Evolutionary conservation across 2,888 invertebrate genomes (phyloP), one percentile per base, ranked within the genome.

Genomic region (Hydrotaea cyrtoneurina): DNA sequence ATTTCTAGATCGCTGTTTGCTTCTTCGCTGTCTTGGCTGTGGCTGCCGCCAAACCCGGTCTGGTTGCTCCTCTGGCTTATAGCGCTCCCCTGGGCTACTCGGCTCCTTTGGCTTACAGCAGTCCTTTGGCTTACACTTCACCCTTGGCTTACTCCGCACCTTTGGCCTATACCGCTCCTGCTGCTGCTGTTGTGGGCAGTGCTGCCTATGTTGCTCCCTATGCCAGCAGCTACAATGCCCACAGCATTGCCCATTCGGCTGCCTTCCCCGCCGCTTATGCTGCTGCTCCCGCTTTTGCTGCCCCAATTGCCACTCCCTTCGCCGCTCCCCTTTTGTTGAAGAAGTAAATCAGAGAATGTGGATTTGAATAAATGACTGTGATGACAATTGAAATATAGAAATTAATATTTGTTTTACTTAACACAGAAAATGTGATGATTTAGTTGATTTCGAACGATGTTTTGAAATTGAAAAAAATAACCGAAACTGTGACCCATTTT

Each of bases 201-300:
- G 89, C 89, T 31, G 88, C 89, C 77, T 88, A 91, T 66, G 89
- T 90, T 26, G 90, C 90, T 19, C 90, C 90, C 11, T 90, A 90
- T 78, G 90, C 90, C 80, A 88, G 89, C 87, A 90, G 89, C 86
- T 90, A 90, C 76, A 87, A 86, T 39, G 89, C 90, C 10, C 89
- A 90, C 75, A 87, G 86, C 11, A 78, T 91, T 10, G 91, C 91
- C 5, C 90, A 90, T 59, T 90, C 90, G 39, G 83, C 86, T 8
- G 5, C 80, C 43, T 59, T 62, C 23, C 26, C 72, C 26, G 21
- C 50, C 10, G 88, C 89, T 76, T 89, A 88, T 80, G 85, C 88
- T 23, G 86, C 87, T 62, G 84, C 87, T 19, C 31, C 86, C 3
- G 78, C 77, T 36, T 50, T 57, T 62, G 55, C 78, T 0, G 76